Percentiles rank a stretch among this genome's conserved stretches.
Conservation (phyloP, 1,140 invertebrate species). For the Diabrotica virgifera region DNA sequence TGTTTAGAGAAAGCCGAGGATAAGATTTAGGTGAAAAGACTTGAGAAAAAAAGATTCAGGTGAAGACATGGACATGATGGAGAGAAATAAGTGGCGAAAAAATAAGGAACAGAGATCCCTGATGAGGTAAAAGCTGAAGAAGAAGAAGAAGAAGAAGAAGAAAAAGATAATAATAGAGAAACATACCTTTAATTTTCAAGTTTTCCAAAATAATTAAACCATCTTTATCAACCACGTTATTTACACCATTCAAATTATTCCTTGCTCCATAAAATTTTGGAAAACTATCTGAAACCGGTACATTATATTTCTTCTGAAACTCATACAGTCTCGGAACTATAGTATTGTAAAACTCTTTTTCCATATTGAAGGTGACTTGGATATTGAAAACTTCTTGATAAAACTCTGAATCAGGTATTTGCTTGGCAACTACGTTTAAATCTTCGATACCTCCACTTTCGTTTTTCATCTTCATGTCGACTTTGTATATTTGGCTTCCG, state of each 20-base stretch:
- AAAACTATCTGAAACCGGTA: conserved; percentile 29
- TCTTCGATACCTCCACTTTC: not conserved
- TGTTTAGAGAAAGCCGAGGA: too few relatives aligned
- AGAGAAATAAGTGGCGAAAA: too few relatives aligned
- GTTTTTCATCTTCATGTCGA: conserved; percentile 41
- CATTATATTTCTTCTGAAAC: conserved; percentile 23
- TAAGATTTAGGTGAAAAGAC: too few relatives aligned
- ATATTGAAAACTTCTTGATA: conserved; percentile 45
- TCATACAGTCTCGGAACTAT: conserved; percentile 28
- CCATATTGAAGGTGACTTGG: conserved; percentile 46
- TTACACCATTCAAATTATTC: conserved; percentile 22
- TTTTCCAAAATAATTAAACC: conserved; percentile 56
- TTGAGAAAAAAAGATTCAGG: too few relatives aligned
- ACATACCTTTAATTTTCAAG: conserved; percentile 42
- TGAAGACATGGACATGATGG: too few relatives aligned
- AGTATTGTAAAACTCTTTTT: conserved; percentile 31
- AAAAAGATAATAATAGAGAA: too few relatives aligned
- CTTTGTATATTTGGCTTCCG: conserved; percentile 53
- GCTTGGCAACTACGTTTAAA: conserved; percentile 3
- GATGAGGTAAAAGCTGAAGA: too few relatives aligned
- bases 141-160: too few relatives aligned
- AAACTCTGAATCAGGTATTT: conserved; percentile 44
- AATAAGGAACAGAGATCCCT: too few relatives aligned
- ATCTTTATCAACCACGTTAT: conserved; percentile 46
- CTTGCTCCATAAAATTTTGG: conserved; percentile 28